These are phyloP conservation scores for Tuta absoluta DNA, from an alignment of 2,888 invertebrate genomes.

Conservation along the genomic window DNA sequence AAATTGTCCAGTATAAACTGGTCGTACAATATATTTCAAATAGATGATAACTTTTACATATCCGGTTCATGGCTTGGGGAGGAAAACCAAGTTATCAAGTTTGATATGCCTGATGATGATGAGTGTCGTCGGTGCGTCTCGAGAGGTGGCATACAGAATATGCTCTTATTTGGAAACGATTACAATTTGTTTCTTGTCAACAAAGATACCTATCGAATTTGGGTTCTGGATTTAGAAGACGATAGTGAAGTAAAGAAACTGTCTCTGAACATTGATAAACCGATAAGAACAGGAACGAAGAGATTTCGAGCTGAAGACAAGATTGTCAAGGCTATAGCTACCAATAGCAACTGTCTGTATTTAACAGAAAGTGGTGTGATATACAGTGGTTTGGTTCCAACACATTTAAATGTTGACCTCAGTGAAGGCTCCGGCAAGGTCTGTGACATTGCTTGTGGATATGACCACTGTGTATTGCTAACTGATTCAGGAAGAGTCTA, in stretches of 20 bases:
- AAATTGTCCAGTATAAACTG: constrained; percentile 57
- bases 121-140: constrained; percentile 39
- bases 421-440: constrained; percentile 76
- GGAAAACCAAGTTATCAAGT: constrained; percentile 47
- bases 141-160: not conserved
- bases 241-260: constrained; percentile 45
- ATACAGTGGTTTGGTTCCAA: constrained; percentile 82
- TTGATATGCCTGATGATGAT: constrained; percentile 51
- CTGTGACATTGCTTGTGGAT: constrained; percentile 86
- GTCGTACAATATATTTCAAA: constrained; percentile 67
- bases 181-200: constrained; percentile 52
- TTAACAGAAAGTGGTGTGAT: constrained; percentile 63
- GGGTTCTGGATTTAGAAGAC: constrained; percentile 53
- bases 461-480: constrained; percentile 89
- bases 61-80: constrained; percentile 58
- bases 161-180: constrained; percentile 61
- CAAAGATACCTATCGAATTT: constrained; percentile 45
- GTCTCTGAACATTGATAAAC: constrained; percentile 47
- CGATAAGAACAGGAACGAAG: constrained; percentile 42
- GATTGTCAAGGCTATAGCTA: constrained; percentile 50
- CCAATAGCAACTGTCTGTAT: constrained; percentile 53
- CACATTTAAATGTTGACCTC: constrained; percentile 78
- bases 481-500: constrained; percentile 87
- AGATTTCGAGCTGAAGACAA: constrained; percentile 43
- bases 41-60: constrained; percentile 50